Evolutionary conservation across 2,888 invertebrate genomes (phyloP).

Genomic region (Tipula lateralis): DNA sequence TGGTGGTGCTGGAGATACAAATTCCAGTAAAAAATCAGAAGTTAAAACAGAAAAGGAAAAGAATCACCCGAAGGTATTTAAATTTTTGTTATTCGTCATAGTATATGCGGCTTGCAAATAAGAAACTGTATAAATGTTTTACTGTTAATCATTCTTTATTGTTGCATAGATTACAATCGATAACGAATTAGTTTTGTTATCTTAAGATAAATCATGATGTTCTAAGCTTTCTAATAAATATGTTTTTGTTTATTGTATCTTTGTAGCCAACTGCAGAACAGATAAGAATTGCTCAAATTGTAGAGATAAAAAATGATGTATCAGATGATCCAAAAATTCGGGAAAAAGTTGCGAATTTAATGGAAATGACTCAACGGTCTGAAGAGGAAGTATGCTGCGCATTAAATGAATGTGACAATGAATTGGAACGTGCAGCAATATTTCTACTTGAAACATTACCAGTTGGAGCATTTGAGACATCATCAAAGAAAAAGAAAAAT

Average conservation of each 20-base stretch:
- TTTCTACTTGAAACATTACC: conserved; percentile 49
- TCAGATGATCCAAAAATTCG: conserved; percentile 59
- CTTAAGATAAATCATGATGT: background rate
- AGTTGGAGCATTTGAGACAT: conserved; percentile 76
- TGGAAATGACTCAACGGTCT: conserved; percentile 84
- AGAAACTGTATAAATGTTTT: background rate
- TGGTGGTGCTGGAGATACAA: conserved; percentile 45
- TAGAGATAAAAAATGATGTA: conserved; percentile 60
- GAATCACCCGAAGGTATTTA: conserved; percentile 52
- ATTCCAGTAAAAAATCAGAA: conserved; percentile 54
- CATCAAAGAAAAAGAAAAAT: conserved; percentile 83
- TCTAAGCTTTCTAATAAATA: background rate
- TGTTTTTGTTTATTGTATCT: conserved; percentile 30
- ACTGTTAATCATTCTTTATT: too few species aligned
- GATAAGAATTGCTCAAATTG: conserved; percentile 77
- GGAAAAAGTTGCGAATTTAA: conserved; percentile 71
- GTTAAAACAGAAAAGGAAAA: conserved; percentile 57
- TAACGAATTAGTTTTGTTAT: background rate
- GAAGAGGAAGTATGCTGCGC: conserved; percentile 90
- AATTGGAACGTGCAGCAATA: conserved; percentile 64
- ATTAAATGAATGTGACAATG: conserved; percentile 88
- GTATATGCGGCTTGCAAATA: background rate
- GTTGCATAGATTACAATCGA: too few species aligned
- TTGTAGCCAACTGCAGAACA: conserved; percentile 75
- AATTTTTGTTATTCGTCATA: background rate